These are phyloP conservation scores for Plotosus lineatus DNA, from an alignment of 2,113 vertebrate genomes.

Conservation along the genomic window DNA sequence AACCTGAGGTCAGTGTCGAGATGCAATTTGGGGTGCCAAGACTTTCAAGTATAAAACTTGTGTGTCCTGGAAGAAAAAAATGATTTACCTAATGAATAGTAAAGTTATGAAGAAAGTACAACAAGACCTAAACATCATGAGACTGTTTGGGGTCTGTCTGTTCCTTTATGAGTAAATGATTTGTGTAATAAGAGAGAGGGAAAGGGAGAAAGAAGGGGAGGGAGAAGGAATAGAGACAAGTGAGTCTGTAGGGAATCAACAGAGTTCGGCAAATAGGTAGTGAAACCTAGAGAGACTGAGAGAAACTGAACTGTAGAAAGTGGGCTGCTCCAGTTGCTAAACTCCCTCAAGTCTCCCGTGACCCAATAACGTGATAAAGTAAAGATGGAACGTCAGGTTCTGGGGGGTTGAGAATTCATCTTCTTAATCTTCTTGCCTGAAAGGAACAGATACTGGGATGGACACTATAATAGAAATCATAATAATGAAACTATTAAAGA, in stretches of 20 bases:
- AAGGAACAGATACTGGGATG: neutral
- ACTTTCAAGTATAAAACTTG: neutral
- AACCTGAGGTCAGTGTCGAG: neutral
- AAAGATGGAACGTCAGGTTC: slow-evolving; percentile 33
- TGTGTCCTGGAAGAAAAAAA: neutral
- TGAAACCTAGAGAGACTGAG: slow-evolving; percentile 49
- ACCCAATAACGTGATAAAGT: slow-evolving; percentile 62
- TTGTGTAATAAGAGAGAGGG: neutral
- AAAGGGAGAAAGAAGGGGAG: neutral
- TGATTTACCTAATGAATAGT: neutral
- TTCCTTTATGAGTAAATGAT: neutral
- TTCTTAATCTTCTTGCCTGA: neutral
- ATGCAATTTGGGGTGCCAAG: neutral
- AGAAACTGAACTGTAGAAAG: slow-evolving; percentile 59
- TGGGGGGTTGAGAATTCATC: neutral
- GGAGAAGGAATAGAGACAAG: neutral
- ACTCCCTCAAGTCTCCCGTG: slow-evolving; percentile 67
- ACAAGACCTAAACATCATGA: neutral
- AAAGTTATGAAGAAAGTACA: neutral
- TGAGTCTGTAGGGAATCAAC: slow-evolving; percentile 10
- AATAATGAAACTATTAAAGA: neutral
- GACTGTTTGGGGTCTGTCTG: neutral
- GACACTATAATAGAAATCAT: neutral
- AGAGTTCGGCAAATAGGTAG: slow-evolving; percentile 38
- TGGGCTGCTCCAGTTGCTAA: slow-evolving; percentile 66